A percentile compares a stretch with the other conserved stretches of the same genome.
Evolutionary conservation across 1,140 invertebrate species (phyloP).

Genomic region (Gryllus bimaculatus): DNA sequence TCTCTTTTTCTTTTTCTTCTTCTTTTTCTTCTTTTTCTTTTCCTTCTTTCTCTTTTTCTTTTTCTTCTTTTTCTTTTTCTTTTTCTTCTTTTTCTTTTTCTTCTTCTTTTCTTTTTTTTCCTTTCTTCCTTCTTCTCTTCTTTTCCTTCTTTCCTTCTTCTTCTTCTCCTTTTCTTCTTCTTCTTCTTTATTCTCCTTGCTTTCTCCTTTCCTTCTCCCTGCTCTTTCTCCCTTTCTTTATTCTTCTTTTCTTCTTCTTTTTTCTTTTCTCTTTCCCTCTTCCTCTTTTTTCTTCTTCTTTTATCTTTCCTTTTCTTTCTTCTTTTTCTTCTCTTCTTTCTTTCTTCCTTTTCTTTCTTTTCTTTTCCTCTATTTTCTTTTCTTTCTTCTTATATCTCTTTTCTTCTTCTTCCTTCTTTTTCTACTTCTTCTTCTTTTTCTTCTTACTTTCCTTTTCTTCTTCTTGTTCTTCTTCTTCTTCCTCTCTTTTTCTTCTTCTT

Average conservation of each 20-base stretch:
- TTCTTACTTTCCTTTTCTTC: no score
- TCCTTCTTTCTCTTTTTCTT: slow-evolving; percentile 12
- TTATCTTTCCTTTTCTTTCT: slow-evolving; percentile 12
- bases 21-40: slow-evolving; percentile 11
- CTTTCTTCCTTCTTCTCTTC: slow-evolving; percentile 14
- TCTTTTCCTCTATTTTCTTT: slow-evolving; percentile 13
- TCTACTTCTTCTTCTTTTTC: background rate
- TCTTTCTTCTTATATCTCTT: slow-evolving; percentile 12
- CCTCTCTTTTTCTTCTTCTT: no score
- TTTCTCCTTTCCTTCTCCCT: no score
- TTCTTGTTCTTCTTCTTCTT: no score
- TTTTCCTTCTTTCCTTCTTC: slow-evolving; percentile 15
- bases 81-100: background rate
- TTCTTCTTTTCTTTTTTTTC: background rate
- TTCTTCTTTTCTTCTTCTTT: slow-evolving; percentile 6
- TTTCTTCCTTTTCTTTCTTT: no score
- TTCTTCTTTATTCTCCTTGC: slow-evolving; percentile 13
- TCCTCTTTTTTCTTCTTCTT: no score
- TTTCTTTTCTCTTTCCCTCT: no score
- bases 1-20: slow-evolving; percentile 11
- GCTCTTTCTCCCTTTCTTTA: no score
- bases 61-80: slow-evolving; percentile 8
- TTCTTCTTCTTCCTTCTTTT: slow-evolving; percentile 10
- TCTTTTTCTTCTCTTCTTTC: no score
- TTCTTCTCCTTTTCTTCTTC: slow-evolving; percentile 16